A percentile compares a stretch with the other conserved stretches of the same genome.
Conservation (phyloP, 2,113 vertebrate genomes). For the Colinus virginianus region DNA sequence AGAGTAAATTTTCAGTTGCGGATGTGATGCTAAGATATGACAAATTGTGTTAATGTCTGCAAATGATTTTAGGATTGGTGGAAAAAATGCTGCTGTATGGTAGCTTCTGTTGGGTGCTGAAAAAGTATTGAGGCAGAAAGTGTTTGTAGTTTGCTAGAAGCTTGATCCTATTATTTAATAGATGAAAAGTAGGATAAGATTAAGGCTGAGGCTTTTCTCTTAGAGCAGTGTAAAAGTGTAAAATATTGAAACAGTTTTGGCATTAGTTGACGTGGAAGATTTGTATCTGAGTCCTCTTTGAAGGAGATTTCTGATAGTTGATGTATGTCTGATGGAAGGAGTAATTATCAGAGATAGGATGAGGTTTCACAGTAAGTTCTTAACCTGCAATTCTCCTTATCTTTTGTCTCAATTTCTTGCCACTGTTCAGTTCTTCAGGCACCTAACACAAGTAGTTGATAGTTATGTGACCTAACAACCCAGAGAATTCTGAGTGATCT, state of each 20-base stretch:
- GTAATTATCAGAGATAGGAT: background rate
- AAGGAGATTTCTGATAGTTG: background rate
- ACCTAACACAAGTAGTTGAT: background rate
- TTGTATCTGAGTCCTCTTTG: background rate
- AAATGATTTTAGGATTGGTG: background rate
- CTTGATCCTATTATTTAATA: background rate
- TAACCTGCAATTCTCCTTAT: background rate
- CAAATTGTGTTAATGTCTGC: background rate
- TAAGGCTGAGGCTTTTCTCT: background rate
- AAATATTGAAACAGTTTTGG: background rate
- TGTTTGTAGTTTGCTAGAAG: background rate
- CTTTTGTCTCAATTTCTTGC: background rate
- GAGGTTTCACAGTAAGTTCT: background rate
- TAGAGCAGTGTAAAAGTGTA: accelerated
- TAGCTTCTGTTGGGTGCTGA: background rate
- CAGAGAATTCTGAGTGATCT: background rate
- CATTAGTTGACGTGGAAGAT: background rate
- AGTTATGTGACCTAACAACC: background rate
- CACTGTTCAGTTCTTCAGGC: background rate
- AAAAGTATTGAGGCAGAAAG: background rate
- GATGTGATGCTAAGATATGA: background rate
- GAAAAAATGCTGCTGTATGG: background rate
- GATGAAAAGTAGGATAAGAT: background rate
- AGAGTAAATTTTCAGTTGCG: background rate
- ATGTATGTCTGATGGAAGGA: background rate